These are phyloP conservation scores for Hippolais icterina DNA, from an alignment of 2,113 vertebrate species.

Conservation along the genomic window DNA sequence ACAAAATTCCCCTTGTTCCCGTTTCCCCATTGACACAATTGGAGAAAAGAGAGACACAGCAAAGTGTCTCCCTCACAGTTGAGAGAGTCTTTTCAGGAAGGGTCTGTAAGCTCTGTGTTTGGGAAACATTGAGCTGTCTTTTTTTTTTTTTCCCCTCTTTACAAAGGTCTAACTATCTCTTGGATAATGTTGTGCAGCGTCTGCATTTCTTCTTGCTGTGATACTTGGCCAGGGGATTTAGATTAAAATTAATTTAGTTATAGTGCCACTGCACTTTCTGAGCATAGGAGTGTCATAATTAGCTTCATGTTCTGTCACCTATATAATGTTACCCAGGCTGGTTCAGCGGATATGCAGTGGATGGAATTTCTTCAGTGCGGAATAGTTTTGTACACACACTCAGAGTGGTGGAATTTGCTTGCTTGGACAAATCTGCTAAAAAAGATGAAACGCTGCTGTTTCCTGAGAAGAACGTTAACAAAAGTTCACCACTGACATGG, in stretches of 20 bases:
- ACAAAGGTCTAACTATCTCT: constrained; percentile 18
- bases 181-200: not conserved
- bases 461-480: not conserved
- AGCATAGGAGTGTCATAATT: not conserved
- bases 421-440: constrained; percentile 1
- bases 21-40: not conserved
- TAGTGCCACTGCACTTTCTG: not conserved
- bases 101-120: constrained; percentile 10
- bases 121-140: not conserved
- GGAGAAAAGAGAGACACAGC: constrained; percentile 1
- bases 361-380: not conserved
- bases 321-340: not conserved
- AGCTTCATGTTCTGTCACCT: not conserved
- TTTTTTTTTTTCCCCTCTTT: not conserved
- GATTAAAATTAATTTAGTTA: not conserved
- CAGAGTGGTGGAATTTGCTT: constrained; percentile 42
- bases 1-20: constrained; percentile 47
- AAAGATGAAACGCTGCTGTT: not conserved
- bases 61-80: not conserved
- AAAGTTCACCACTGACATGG: not conserved
- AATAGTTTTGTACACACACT: not conserved
- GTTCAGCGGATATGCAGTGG: not conserved
- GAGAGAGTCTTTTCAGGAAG: constrained; percentile 37
- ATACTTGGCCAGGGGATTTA: not conserved
- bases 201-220: not conserved